These are phyloP conservation scores for Drosophila kepulauana DNA, from an alignment of 1,140 invertebrate genomes.

Conservation along the genomic window DNA sequence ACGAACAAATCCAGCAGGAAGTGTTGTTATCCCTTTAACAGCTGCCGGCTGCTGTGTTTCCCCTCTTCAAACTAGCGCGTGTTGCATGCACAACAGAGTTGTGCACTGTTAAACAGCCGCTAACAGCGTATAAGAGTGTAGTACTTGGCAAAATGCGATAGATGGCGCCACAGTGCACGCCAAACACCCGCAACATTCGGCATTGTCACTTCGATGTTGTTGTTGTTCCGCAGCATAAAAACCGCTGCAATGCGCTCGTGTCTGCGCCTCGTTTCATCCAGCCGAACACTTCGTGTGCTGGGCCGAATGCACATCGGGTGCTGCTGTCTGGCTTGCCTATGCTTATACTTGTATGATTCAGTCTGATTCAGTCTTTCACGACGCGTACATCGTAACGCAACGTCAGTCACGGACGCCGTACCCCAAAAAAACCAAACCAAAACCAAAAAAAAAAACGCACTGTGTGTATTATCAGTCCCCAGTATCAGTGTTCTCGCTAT, in stretches of 20 bases:
- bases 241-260: constrained; percentile 33
- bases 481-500: constrained; percentile 18
- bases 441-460: neutral
- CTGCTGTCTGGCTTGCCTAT: constrained; percentile 2
- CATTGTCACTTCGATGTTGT: constrained; percentile 13
- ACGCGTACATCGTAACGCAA: constrained; percentile 54
- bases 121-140: constrained; percentile 49
- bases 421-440: neutral
- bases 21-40: constrained; percentile 7
- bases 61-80: constrained; percentile 30
- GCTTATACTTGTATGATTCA: constrained; percentile 48
- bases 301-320: constrained; percentile 5
- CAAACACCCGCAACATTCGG: constrained; percentile 4
- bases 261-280: constrained; percentile 1
- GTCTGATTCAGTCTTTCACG: constrained; percentile 46
- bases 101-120: neutral
- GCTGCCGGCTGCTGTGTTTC: constrained; percentile 23
- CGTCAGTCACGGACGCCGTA: constrained; percentile 57
- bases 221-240: constrained; percentile 39
- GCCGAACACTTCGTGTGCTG: constrained; percentile 12
- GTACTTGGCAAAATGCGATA: neutral
- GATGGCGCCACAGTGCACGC: constrained; percentile 25
- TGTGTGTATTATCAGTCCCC: constrained; percentile 13
- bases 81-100: constrained; percentile 20
- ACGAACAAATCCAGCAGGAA: constrained; percentile 9